Conservation (phyloP, 1,140 invertebrate genomes). For the Bicyclus anynana region DNA sequence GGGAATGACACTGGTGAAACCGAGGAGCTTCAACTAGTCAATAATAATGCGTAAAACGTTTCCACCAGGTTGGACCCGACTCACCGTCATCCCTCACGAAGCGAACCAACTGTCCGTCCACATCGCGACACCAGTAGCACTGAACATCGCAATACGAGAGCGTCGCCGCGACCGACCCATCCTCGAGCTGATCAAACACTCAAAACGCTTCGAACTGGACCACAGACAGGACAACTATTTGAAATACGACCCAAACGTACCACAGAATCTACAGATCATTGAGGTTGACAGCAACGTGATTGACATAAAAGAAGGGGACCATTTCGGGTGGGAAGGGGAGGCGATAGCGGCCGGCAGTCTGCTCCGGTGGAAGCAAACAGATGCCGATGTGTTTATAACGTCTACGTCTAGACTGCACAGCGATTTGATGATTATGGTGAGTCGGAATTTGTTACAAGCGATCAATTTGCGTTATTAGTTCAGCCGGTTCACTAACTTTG, state of each 20-base stretch:
- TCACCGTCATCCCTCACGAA: constrained; percentile 63
- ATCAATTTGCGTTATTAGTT: no score
- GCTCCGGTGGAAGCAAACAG: constrained; percentile 53
- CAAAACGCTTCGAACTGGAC: constrained; percentile 46
- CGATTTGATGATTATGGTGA: constrained; percentile 69
- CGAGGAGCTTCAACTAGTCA: no score
- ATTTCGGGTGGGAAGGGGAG: constrained; percentile 46
- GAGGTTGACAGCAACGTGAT: constrained; percentile 64
- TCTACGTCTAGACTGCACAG: constrained; percentile 51
- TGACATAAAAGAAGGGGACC: constrained; percentile 56
- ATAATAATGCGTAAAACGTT: no score
- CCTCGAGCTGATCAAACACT: constrained; percentile 56
- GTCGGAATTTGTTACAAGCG: constrained; percentile 5
- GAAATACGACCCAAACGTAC: constrained; percentile 64
- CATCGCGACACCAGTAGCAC: constrained; percentile 46
- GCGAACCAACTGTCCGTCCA: constrained; percentile 55
- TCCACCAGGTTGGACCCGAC: constrained; percentile 52
- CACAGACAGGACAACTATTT: constrained; percentile 52
- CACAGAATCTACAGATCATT: constrained; percentile 62
- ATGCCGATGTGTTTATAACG: constrained; percentile 48
- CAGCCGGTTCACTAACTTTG: no score
- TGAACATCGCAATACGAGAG: constrained; percentile 56
- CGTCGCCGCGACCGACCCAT: constrained; percentile 50
- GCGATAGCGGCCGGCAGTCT: constrained; percentile 53
- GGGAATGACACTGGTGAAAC: no score